Percentiles rank a stretch among this genome's conserved stretches.
These are phyloP conservation scores for Helleia helle DNA, from an alignment of 2,888 invertebrate species.

Conservation along the genomic window DNA sequence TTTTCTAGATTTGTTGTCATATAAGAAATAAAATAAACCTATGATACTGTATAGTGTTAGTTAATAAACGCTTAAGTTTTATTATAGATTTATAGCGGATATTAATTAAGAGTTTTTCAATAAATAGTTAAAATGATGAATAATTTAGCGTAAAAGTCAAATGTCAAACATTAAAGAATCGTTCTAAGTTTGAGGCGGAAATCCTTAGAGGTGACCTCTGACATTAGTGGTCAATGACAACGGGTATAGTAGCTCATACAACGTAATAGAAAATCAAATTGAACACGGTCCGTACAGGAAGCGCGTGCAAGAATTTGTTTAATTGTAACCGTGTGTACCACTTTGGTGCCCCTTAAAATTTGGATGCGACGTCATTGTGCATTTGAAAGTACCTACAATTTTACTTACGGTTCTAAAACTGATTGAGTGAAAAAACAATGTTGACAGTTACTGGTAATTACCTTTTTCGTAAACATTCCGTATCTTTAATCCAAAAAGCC, in stretches of 20 bases:
- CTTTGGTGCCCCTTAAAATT: conserved; percentile 6
- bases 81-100: too few relatives aligned
- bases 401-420: too few relatives aligned
- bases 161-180: conserved; percentile 19
- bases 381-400: too few relatives aligned
- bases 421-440: too few relatives aligned
- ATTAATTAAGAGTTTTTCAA: not conserved
- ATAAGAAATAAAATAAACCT: too few relatives aligned
- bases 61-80: too few relatives aligned
- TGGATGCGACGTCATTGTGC: too few relatives aligned
- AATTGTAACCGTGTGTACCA: conserved; percentile 21
- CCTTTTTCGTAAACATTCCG: too few relatives aligned
- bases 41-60: too few relatives aligned
- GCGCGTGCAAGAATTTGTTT: conserved; percentile 60
- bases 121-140: not conserved
- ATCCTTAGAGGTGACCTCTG: conserved; percentile 44
- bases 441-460: too few relatives aligned
- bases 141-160: conserved; percentile 1
- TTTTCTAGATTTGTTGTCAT: too few relatives aligned
- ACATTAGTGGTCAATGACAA: conserved; percentile 45
- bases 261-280: conserved; percentile 7
- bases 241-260: conserved; percentile 11
- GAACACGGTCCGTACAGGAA: conserved; percentile 43
- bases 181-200: conserved; percentile 31
- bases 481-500: too few relatives aligned